Evolutionary conservation across 2,113 vertebrate species (phyloP).

Genomic region (Melospiza melodia): DNA sequence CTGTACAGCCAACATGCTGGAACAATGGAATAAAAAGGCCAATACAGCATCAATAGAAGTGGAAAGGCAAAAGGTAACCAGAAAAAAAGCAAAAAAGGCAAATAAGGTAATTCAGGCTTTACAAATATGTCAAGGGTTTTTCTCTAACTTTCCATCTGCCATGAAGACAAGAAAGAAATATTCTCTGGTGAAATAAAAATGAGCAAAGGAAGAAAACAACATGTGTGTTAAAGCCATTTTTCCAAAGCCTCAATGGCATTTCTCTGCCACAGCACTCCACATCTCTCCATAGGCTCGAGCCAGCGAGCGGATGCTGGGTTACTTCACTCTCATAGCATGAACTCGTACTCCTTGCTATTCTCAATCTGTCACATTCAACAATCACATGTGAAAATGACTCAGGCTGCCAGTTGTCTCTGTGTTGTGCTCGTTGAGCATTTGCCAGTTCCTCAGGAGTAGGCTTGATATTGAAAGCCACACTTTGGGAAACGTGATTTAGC

Average conservation of each 20-base stretch:
- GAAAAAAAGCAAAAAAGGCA: not conserved
- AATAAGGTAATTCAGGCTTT: not conserved
- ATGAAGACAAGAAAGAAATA: not conserved
- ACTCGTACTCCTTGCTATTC: constrained; percentile 56
- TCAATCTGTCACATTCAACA: constrained; percentile 65
- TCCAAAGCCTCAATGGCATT: not conserved
- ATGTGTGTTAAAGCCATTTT: not conserved
- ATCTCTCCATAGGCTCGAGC: not conserved
- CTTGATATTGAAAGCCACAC: not conserved
- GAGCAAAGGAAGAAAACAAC: constrained; percentile 11
- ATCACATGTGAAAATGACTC: constrained; percentile 47
- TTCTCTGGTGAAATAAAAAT: not conserved
- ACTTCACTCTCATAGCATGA: constrained; percentile 39
- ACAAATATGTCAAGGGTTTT: not conserved
- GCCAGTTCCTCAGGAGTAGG: constrained; percentile 54
- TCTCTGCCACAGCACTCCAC: not conserved
- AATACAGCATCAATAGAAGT: not conserved
- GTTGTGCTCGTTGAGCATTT: constrained; percentile 52
- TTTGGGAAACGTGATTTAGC: not conserved
- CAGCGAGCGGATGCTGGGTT: not conserved
- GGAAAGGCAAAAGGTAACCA: not conserved
- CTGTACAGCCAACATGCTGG: fast-evolving
- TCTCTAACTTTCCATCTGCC: not conserved
- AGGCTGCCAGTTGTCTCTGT: constrained; percentile 44
- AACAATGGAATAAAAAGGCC: not conserved